Base-by-base conservation (phyloP, 1,140 invertebrate genomes). In the Euwallacea fornicatus region DNA sequence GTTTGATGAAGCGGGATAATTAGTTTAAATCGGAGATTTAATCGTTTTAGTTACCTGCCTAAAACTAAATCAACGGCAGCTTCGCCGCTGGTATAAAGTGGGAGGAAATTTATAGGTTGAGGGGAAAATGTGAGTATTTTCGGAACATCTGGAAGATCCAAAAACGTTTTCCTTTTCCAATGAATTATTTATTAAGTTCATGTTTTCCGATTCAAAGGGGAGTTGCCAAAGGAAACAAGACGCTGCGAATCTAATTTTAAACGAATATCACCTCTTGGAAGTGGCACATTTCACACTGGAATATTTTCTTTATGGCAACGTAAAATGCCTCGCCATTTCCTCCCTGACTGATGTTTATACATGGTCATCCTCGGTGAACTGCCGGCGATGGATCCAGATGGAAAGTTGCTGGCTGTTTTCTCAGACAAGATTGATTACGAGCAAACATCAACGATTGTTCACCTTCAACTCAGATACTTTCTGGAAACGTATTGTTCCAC, bases 401-500 rank as follows among this genome's bases (percentile, higher is more conserved):
- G 9, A 50, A 50, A 50, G 13, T 13, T 0, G 46, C 9, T 50
- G 9, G 13, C 13, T 13, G 13, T 10, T 50, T 50, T 50, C 9
- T 50, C 46, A 50, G 9, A 13, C 46, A 50, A 50, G 46, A 50
- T 50, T 50, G 46, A 50, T 50, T 50, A 50, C 46, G 46, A 1
- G 46, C 46, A 50, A 50, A 50, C 46, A 50, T 50, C 0, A 50
- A 6, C 46, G 46, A 50, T 50, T 50, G 46, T 50, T 50, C 46
- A 50, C 46, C 46, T 50, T 10, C 9, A 10, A 50, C 46, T 33
- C 9, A 50, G 7, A 50, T 50, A 50, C 46, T 50, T 50, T 13
- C 46, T 33, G 7, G 11, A 15, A 53, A 53, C 43, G 47, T 63
- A 63, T 63, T 63, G 16, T 63, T 63, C 43, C 43, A 50, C 8